Evolutionary conservation across 2,797 vertebrate genomes (phyloP).

Genomic region (Tangara arthus): DNA sequence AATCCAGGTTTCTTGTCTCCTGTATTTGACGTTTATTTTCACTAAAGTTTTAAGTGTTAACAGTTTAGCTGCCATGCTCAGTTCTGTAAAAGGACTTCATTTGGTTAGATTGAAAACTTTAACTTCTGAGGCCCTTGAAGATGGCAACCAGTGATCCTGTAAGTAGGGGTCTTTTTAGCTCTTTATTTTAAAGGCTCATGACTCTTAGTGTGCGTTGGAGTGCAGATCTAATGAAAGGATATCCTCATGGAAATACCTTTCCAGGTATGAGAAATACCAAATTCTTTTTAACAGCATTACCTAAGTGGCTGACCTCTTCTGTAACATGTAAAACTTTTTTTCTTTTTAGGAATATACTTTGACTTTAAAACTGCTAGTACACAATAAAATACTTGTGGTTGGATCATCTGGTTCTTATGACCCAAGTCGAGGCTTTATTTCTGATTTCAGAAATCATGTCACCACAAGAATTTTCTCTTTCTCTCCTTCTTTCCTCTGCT

Average conservation of each 20-base stretch:
- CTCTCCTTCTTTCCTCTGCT: slow-evolving; percentile 61
- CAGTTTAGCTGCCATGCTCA: slow-evolving; percentile 22
- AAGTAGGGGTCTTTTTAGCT: slow-evolving; percentile 59
- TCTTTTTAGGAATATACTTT: neutral
- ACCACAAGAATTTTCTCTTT: slow-evolving; percentile 34
- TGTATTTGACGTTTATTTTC: slow-evolving; percentile 13
- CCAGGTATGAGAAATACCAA: slow-evolving; percentile 33
- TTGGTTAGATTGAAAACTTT: slow-evolving; percentile 51
- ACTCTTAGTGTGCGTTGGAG: slow-evolving; percentile 24
- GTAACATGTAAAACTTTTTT: neutral
- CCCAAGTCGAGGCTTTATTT: neutral
- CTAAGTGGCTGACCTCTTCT: neutral
- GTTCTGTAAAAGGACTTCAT: slow-evolving; percentile 39
- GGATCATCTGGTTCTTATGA: slow-evolving; percentile 23
- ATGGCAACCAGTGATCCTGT: slow-evolving; percentile 54
- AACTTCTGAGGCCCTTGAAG: slow-evolving; percentile 54
- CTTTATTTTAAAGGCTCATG: slow-evolving; percentile 11
- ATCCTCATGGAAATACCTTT: neutral
- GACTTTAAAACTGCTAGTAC: neutral
- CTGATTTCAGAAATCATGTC: neutral
- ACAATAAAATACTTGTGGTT: neutral
- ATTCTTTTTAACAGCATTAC: slow-evolving; percentile 9
- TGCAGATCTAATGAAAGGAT: neutral
- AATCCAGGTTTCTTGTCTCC: slow-evolving; percentile 31
- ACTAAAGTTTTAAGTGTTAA: slow-evolving; percentile 3